phyloP scores from a whole-genome alignment of 2,888 invertebrate genomes.

The Lycaena phlaeas region DNA sequence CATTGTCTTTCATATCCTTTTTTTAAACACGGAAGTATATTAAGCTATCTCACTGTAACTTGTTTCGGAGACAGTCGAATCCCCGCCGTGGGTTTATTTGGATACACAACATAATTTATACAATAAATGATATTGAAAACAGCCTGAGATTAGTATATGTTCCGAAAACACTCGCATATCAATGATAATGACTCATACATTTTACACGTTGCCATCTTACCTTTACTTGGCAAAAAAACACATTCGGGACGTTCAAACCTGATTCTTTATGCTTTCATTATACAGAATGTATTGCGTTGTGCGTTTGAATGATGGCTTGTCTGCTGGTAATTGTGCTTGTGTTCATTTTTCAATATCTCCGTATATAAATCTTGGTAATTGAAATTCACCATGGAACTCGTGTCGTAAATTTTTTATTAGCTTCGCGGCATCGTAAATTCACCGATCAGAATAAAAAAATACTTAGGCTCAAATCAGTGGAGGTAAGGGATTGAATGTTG shows the following conservation, averaged over 20 bases:
- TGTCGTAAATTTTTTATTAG: slow-evolving; percentile 8
- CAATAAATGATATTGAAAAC: no score
- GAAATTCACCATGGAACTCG: slow-evolving; percentile 8
- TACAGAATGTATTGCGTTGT: not conserved
- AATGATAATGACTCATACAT: no score
- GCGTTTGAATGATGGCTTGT: not conserved
- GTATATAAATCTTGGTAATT: slow-evolving; percentile 7
- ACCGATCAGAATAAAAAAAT: not conserved
- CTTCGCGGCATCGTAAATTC: slow-evolving; percentile 1
- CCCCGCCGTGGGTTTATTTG: no score
- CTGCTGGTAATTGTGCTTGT: slow-evolving; percentile 4
- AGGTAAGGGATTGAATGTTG: not conserved
- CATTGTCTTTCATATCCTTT: no score
- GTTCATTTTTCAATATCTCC: slow-evolving; percentile 8
- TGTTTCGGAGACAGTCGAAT: no score
- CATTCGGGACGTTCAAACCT: not conserved
- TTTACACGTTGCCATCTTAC: slow-evolving; percentile 3
- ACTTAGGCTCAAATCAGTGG: not conserved
- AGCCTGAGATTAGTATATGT: no score
- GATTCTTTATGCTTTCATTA: not conserved
- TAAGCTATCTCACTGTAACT: no score
- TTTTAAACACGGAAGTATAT: no score
- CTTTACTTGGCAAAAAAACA: not conserved
- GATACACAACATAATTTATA: no score
- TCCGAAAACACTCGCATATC: no score